Base-by-base conservation (phyloP, 2,888 invertebrate genomes). In the Baronia brevicornis region DNA sequence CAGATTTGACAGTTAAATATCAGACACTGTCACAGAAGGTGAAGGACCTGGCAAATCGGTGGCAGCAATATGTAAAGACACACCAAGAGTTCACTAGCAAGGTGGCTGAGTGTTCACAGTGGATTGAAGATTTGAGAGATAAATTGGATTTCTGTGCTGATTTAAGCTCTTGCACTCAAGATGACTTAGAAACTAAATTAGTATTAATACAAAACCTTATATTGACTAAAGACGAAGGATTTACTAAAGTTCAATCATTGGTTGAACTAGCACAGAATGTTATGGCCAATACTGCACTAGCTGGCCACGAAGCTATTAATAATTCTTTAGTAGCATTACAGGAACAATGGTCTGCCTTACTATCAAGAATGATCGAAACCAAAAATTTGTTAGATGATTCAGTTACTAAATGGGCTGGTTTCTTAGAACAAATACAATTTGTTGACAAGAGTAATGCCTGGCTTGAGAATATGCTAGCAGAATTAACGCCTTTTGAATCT, bases 191-290 rank as follows among this genome's bases (percentile, higher is more conserved):
- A 68, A 90, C 88, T 11, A 96, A 96, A 71, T 79, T 95, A 52
- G 91, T 92, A 36, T 89, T 90, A 6, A 92, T 93, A 44, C 92
- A 97, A 85, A 96, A 96, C 62, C 80, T 97, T 25, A 80, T 95
- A 25, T 75, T 96, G n/a, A 90, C 92, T 39, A 97, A 97, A 72
- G 97, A 98, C 51, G 95, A 95, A 78, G 97, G 97, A 2, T 95
- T 95, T 51, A 88, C 90, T 0, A 93, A 93, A 68, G 92, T 96
- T 14, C 95, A 97, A 60, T 89, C 90, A 28, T 88, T 95, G 21
- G 92, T 96, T n/a, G 97, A 97, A 55, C 73, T 94, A 46, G 96
- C 96, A 0, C 97, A 98, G 72, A 91, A 89, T 47, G 94, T 97
- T 0, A 80, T 97, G 53, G 94, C 94, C 0, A 97, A 96, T 57